These are phyloP conservation scores for Rallus crepitans DNA, from an alignment of 2,797 vertebrate species.

Conservation along the genomic window DNA sequence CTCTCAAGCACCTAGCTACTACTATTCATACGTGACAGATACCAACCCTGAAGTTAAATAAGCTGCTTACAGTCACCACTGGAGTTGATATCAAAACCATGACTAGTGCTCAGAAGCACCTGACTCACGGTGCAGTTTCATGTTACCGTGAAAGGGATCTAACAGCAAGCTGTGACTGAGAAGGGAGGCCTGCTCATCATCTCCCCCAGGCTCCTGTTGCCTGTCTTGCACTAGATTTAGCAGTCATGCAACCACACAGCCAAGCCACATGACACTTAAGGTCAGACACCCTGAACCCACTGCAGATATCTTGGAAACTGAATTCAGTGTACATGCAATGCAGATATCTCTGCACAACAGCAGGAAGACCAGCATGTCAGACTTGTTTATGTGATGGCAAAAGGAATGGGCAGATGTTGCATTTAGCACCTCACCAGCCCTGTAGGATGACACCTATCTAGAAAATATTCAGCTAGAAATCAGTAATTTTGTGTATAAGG, in stretches of 20 bases:
- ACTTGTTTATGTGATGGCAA: background rate
- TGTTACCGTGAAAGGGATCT: background rate
- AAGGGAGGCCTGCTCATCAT: background rate
- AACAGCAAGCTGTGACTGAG: background rate
- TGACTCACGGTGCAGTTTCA: background rate
- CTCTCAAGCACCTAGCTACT: background rate
- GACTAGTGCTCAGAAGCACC: background rate
- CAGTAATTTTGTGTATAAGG: background rate
- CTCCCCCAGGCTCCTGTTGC: background rate
- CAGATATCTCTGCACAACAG: background rate
- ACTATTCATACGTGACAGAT: background rate
- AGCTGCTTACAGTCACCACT: background rate
- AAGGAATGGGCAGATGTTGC: background rate
- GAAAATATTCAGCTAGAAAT: background rate
- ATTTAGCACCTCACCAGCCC: background rate
- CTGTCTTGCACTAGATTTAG: background rate
- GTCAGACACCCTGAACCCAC: background rate
- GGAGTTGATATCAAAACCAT: background rate
- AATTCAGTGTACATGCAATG: background rate
- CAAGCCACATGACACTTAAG: rapidly evolving
- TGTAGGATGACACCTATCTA: background rate
- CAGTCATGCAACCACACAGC: background rate
- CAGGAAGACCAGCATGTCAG: background rate
- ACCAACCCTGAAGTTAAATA: background rate
- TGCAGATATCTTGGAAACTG: background rate